Percentiles rank a stretch among this genome's conserved stretches.
These are phyloP conservation scores for Lasioglossum figueresi DNA, from an alignment of 2,888 invertebrate species.

Conservation along the genomic window DNA sequence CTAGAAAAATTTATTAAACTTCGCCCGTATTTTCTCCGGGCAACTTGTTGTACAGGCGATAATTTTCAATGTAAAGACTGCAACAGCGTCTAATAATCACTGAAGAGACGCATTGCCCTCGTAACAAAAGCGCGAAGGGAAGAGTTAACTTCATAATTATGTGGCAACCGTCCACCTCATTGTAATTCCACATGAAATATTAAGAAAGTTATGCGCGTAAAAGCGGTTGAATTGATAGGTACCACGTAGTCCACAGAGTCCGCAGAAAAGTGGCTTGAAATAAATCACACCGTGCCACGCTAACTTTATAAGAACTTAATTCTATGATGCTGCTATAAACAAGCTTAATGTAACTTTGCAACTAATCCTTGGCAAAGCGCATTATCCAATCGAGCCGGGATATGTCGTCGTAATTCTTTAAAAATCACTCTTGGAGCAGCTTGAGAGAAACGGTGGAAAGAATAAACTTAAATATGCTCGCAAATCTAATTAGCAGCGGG, in stretches of 20 bases:
- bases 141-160: conserved; percentile 7
- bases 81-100: neutral
- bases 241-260: neutral
- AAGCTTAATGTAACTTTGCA: conserved; percentile 38
- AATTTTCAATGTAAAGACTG: neutral
- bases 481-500: neutral
- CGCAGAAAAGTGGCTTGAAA: conserved; percentile 33
- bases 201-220: conserved; percentile 26
- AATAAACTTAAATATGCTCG: neutral
- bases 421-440: neutral
- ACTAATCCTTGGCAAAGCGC: neutral
- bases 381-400: neutral
- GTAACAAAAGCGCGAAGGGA: conserved; percentile 5
- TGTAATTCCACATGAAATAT: conserved; percentile 26
- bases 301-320: conserved; percentile 40
- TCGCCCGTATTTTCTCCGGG: neutral
- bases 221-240: conserved; percentile 23
- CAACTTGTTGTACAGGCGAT: neutral
- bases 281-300: conserved; percentile 44
- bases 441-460: neutral
- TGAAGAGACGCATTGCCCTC: neutral
- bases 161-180: conserved; percentile 16
- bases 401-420: neutral
- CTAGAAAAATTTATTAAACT: neutral
- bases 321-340: conserved; percentile 39